phyloP scores from a whole-genome alignment of 64 coral and sea anemone species.

The Montipora capricornis region DNA sequence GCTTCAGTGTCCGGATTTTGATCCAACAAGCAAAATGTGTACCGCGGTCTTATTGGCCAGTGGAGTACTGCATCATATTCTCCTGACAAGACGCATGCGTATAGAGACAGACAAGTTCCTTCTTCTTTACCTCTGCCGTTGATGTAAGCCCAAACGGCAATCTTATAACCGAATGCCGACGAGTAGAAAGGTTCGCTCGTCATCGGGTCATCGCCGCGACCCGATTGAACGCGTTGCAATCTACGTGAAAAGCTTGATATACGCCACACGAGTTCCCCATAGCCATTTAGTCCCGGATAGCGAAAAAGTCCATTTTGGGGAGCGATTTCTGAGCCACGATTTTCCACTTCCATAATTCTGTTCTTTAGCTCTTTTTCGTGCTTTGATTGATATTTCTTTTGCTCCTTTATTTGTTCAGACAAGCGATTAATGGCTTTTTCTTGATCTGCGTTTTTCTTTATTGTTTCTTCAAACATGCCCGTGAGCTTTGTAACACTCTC shows the following conservation, averaged over 20 bases:
- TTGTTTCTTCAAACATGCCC: constrained; percentile 64
- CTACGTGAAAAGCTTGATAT: constrained; percentile 74
- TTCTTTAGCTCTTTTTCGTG: constrained; percentile 76
- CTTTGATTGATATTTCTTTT: constrained; percentile 84
- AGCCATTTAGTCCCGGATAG: constrained; percentile 81
- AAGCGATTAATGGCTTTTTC: constrained; percentile 79
- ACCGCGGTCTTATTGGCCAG: constrained; percentile 97
- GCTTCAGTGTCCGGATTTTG: constrained; percentile 82
- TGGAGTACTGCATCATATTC: constrained; percentile 92
- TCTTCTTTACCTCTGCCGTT: constrained; percentile 92
- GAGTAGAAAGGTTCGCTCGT: constrained; percentile 98
- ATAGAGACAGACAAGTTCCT: constrained; percentile 78
- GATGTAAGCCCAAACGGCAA: constrained; percentile 89
- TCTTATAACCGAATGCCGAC: constrained; percentile 91
- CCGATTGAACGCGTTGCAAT: constrained; percentile 80
- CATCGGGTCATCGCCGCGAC: constrained; percentile 87
- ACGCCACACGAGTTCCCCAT: constrained; percentile 92
- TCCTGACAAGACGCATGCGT: constrained; percentile 90
- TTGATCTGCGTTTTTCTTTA: constrained; percentile 58
- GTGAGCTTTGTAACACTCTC: constrained; percentile 78
- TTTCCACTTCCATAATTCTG: constrained; percentile 71
- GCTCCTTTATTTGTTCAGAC: constrained; percentile 80
- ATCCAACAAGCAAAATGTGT: constrained; percentile 91
- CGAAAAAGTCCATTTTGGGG: constrained; percentile 60
- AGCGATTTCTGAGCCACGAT: constrained; percentile 17